These are phyloP conservation scores for Neuroterus valhalla DNA, from an alignment of 1,140 invertebrate genomes.

Conservation along the genomic window DNA sequence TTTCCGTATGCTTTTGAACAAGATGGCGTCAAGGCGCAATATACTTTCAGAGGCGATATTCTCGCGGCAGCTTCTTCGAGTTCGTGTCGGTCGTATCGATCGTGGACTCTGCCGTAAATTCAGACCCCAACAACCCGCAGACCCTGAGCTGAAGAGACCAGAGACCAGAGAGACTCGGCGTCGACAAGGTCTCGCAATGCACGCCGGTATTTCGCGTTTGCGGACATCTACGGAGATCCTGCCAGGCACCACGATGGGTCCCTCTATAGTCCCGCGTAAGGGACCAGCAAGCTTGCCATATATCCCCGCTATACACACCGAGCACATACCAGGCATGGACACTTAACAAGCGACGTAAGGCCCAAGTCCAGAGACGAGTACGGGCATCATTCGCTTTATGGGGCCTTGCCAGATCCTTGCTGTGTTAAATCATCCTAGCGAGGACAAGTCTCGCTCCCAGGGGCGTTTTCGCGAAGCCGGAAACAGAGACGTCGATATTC, in stretches of 20 bases:
- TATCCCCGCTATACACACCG: constrained; percentile 57
- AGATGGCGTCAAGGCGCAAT: constrained; percentile 10
- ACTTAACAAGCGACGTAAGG: constrained; percentile 58
- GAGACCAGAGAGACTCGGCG: too few species aligned
- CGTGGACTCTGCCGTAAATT: constrained; percentile 56
- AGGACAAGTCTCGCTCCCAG: constrained; percentile 35
- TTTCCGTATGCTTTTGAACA: not conserved
- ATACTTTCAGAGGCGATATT: constrained; percentile 26
- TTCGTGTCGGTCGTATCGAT: constrained; percentile 6
- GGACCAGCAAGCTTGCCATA: constrained; percentile 55
- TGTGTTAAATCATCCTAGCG: constrained; percentile 57
- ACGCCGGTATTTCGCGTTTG: constrained; percentile 52
- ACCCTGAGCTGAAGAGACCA: constrained; percentile 7
- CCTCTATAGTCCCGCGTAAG: constrained; percentile 40
- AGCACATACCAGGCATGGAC: constrained; percentile 61
- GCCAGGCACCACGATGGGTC: constrained; percentile 2
- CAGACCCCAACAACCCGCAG: constrained; percentile 50
- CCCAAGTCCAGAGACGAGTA: constrained; percentile 44
- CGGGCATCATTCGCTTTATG: constrained; percentile 43
- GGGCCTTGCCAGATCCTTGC: constrained; percentile 42
- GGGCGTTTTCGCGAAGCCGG: constrained; percentile 21
- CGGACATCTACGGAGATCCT: constrained; percentile 40
- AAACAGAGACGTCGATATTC: constrained; percentile 28
- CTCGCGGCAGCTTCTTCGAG: constrained; percentile 6
- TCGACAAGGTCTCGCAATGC: not conserved